phyloP scores from a whole-genome alignment of 2,113 vertebrate species.

The Megaptera novaeangliae region DNA sequence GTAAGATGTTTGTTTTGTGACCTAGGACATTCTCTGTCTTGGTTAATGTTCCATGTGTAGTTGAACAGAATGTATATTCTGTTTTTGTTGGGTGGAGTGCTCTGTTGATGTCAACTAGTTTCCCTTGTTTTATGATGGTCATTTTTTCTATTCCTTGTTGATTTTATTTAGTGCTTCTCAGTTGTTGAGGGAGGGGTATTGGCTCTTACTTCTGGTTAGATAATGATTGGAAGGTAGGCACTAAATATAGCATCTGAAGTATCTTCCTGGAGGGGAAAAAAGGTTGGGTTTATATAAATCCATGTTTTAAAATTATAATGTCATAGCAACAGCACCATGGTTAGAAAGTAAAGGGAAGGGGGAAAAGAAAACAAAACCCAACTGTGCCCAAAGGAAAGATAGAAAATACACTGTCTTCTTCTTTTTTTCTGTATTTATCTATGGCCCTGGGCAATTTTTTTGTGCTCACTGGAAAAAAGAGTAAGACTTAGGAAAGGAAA shows the following conservation, averaged over 20 bases:
- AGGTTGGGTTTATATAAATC: not conserved
- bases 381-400: not conserved
- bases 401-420: not conserved
- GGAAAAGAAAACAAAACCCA: not conserved
- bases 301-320: not conserved
- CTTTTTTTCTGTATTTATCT: not conserved
- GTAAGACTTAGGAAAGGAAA: not conserved
- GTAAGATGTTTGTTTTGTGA: not conserved
- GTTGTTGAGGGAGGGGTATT: not conserved
- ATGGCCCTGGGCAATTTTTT: not conserved
- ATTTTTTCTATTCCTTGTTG: not conserved
- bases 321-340: not conserved
- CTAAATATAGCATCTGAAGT: not conserved
- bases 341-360: not conserved
- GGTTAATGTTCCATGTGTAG: not conserved
- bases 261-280: not conserved
- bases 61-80: conserved; percentile 10
- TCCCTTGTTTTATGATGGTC: not conserved
- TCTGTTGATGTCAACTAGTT: not conserved
- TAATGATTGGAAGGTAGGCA: not conserved
- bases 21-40: not conserved
- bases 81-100: not conserved
- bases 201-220: not conserved
- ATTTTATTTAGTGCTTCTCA: not conserved
- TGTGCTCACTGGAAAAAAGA: not conserved